Evolutionary conservation across 2,113 vertebrate species (phyloP).

Genomic region (Regulus satrapa): DNA sequence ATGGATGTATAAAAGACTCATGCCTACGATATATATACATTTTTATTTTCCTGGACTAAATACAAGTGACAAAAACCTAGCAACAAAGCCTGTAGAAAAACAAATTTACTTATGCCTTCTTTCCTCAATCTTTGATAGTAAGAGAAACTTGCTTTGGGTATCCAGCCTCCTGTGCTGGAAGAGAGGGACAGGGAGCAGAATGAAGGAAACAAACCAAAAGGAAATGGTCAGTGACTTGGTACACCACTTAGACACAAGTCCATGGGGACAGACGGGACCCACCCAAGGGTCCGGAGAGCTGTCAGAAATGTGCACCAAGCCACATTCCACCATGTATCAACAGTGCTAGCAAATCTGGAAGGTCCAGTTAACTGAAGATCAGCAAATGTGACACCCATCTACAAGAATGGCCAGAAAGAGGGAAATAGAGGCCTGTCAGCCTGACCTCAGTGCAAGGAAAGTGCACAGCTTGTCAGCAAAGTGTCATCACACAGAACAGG

Average conservation of each 20-base stretch:
- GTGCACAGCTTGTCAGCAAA: not conserved
- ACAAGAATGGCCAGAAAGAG: not conserved
- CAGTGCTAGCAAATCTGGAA: not conserved
- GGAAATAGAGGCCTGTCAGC: not conserved
- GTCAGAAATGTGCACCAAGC: not conserved
- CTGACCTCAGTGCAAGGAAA: not conserved
- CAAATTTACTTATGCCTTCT: not conserved
- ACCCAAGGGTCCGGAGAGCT: not conserved
- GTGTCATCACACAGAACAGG: accelerated
- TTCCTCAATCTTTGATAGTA: not conserved
- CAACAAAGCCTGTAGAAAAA: not conserved
- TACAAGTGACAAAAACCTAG: not conserved
- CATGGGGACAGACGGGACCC: not conserved
- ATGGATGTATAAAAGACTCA: not conserved
- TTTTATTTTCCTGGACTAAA: not conserved
- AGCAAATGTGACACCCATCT: not conserved
- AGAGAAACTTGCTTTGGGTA: not conserved
- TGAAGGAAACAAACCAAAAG: not conserved
- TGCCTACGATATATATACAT: not conserved
- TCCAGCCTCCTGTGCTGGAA: not conserved
- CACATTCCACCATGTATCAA: not conserved
- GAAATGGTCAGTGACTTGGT: not conserved
- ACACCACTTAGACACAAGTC: not conserved
- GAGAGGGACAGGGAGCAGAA: not conserved
- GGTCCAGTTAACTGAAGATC: not conserved